Percentiles rank a stretch among this genome's conserved stretches.
phyloP scores from a whole-genome alignment of 2,797 vertebrate species.

The Acanthis flammea region DNA sequence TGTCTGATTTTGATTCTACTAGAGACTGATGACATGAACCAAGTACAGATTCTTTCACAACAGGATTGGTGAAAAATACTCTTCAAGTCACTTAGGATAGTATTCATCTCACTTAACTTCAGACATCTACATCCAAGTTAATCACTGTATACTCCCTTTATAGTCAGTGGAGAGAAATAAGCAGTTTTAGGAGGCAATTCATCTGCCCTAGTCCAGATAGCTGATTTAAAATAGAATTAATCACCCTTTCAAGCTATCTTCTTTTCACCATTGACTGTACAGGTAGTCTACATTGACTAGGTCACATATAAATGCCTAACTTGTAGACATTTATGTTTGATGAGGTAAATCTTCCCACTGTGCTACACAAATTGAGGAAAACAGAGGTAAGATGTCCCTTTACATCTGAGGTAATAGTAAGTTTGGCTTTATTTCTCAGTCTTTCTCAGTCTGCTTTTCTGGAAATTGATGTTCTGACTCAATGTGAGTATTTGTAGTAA shows the following conservation, averaged over 20 bases:
- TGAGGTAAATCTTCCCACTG: not conserved
- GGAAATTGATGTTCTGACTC: not conserved
- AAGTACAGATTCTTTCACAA: not conserved
- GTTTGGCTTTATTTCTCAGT: not conserved
- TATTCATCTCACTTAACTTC: slow-evolving; percentile 57
- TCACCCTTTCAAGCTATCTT: not conserved
- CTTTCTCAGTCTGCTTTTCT: not conserved
- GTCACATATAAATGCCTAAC: not conserved
- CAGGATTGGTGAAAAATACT: slow-evolving; percentile 2
- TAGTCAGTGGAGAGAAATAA: slow-evolving; percentile 45
- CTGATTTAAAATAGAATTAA: slow-evolving; percentile 41
- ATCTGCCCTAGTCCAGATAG: slow-evolving; percentile 1
- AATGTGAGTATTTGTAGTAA: not conserved
- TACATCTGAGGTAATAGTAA: not conserved
- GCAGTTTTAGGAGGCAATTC: slow-evolving; percentile 28
- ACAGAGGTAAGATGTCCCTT: not conserved
- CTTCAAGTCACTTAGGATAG: not conserved
- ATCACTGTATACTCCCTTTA: slow-evolving; percentile 3
- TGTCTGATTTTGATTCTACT: slow-evolving; percentile 5
- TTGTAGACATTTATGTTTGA: not conserved
- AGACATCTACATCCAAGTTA: not conserved
- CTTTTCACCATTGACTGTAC: not conserved
- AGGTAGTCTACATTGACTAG: not conserved
- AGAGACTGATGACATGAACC: not conserved
- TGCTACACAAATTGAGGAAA: not conserved